Conservation (phyloP, 2,113 vertebrate genomes). For the Phalacrocorax aristotelis region DNA sequence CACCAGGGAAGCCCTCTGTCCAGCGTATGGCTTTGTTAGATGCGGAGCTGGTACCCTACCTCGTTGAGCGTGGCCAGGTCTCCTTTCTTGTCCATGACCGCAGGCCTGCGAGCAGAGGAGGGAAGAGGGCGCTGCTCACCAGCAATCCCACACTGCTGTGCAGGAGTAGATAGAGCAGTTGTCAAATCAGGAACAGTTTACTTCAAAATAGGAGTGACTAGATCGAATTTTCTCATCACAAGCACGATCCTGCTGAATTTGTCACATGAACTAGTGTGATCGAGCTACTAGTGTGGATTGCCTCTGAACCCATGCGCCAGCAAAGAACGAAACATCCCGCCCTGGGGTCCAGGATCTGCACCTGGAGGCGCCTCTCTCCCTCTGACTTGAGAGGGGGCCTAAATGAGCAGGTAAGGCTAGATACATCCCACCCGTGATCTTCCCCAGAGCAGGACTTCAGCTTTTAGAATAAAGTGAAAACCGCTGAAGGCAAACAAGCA, state of each 20-base stretch:
- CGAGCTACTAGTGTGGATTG: rapidly evolving
- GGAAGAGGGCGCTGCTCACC: neutral
- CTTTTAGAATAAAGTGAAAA: neutral
- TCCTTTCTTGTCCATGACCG: conserved; percentile 83
- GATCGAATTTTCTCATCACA: neutral
- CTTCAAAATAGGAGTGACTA: neutral
- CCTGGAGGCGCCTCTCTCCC: neutral
- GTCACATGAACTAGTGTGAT: neutral
- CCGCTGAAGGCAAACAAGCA: neutral
- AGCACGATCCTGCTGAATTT: neutral
- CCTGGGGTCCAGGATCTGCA: neutral
- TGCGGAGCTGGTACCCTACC: conserved; percentile 93
- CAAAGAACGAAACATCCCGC: neutral
- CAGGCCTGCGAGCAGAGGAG: conserved; percentile 77
- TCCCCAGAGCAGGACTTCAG: neutral
- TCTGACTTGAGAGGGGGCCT: neutral
- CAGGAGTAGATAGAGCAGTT: rapidly evolving
- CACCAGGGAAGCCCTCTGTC: conserved; percentile 51
- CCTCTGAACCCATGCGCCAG: neutral
- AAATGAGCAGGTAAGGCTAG: neutral
- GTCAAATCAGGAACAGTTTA: neutral
- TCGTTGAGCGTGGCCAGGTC: conserved; percentile 89
- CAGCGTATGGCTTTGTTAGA: conserved; percentile 70
- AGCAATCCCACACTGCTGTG: rapidly evolving
- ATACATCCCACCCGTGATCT: neutral